Conservation (phyloP, 2,888 invertebrate species). For the Drosophila limbata region DNA sequence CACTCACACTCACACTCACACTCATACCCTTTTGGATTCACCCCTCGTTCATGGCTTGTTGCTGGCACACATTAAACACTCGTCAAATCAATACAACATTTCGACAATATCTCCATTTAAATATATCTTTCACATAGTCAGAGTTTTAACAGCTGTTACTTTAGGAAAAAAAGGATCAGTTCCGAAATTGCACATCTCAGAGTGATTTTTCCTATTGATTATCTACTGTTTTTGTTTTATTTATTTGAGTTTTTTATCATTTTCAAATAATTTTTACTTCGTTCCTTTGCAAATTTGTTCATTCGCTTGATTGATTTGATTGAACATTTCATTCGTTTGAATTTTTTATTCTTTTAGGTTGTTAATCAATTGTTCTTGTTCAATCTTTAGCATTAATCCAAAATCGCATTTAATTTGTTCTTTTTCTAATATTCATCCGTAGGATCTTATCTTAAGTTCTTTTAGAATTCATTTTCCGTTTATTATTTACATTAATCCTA, state of each 20-base stretch:
- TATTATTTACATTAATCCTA: no score
- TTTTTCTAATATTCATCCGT: neutral
- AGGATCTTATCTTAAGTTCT: neutral
- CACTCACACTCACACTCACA: neutral
- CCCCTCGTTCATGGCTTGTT: slow-evolving; percentile 40
- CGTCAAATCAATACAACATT: slow-evolving; percentile 55
- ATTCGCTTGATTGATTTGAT: neutral
- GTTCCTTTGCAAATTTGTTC: no score
- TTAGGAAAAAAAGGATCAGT: neutral
- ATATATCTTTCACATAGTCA: slow-evolving; percentile 7
- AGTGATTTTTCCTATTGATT: neutral
- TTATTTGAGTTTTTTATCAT: neutral
- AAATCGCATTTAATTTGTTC: neutral
- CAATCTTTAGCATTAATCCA: neutral
- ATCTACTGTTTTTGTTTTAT: neutral
- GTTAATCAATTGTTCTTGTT: neutral
- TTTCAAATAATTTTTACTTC: neutral
- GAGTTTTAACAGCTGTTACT: slow-evolving; percentile 4
- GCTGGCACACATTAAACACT: slow-evolving; percentile 59
- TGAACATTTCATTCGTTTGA: neutral
- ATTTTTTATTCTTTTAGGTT: neutral
- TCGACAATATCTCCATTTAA: slow-evolving; percentile 24
- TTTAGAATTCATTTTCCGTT: no score
- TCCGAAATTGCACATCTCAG: neutral
- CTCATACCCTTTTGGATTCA: neutral